Percentiles rank a stretch among this genome's conserved stretches.
Conservation (phyloP, 2,797 vertebrate genomes). For the Caiman crocodilus region DNA sequence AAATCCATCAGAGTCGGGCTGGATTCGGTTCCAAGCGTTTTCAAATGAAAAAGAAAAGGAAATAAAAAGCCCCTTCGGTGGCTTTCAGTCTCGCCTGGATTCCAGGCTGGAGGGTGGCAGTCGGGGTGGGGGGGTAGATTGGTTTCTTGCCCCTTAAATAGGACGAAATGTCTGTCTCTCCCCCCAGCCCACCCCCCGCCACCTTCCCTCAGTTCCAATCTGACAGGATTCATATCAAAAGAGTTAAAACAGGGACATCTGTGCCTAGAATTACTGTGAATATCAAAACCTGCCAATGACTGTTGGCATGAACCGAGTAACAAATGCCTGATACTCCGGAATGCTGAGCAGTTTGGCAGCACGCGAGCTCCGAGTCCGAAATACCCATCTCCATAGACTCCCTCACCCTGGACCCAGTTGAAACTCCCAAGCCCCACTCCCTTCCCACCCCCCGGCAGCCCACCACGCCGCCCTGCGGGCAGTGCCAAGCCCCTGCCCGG, state of each 20-base stretch:
- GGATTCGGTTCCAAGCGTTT: background rate
- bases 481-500: too few species aligned
- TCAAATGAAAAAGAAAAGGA: background rate
- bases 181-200: background rate
- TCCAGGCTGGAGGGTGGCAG: background rate
- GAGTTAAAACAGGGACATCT: constrained; percentile 83
- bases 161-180: background rate
- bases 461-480: too few species aligned
- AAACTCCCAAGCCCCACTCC: background rate
- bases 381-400: constrained; percentile 1
- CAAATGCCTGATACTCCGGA: constrained; percentile 83
- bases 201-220: constrained; percentile 56
- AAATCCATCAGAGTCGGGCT: background rate
- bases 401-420: background rate
- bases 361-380: background rate
- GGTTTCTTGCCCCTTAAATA: background rate
- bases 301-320: constrained; percentile 79
- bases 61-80: background rate
- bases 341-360: constrained; percentile 75
- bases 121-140: too few species aligned
- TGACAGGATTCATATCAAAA: constrained; percentile 80
- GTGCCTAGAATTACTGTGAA: constrained; percentile 80
- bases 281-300: constrained; percentile 81
- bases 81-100: background rate
- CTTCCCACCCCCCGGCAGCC: background rate